Evolutionary conservation across 2,888 invertebrate species (phyloP), one percentile per base, ranked within the genome.

Genomic region (Ganaspis brasiliensis): DNA sequence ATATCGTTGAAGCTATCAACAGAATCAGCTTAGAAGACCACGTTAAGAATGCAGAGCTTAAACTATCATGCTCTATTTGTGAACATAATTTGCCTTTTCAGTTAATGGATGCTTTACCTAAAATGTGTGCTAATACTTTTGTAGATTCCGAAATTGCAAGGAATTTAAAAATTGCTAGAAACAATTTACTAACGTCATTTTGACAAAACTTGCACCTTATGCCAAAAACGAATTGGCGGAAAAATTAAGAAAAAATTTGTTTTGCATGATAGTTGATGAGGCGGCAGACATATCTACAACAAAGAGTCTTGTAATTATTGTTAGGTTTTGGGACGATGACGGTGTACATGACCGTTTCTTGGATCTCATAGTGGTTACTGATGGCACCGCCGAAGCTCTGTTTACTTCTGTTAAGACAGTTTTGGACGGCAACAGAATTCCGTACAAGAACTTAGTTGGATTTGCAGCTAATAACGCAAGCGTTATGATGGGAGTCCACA

Each of bases 221-320:
- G 72, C 72, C 1, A 56, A 52, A 8, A 19, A 73, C 57, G 26
- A 76, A 21, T 49, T 82, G 14, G 16, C 57, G 0, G 40, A 72
- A 12, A 81, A 78, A 49, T 52, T 83, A 24, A 74, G 45, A 56
- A 59, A 70, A 63, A 72, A 37, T 19, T 16, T 67, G 24, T 85
- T 78, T 79, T 84, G 81, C 8, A 16, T 84, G 5, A 86, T 86
- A 35, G 75, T 86, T 21, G 85, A 86, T 73, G 84, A 86, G 72
- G 81, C 84, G n/a, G 85, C 85, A 0, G 84, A 84, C 75, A 71
- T 85, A 0, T 21, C 76, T 3, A 82, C 78, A 10, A 37, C 8
- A 26, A 83, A 74, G 84, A 79, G 55, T 61, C 72, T 79, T 49
- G 79, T 45, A n/a, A 67, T 77, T 49, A 74, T 78, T 19, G 72